Evolutionary conservation across 2,113 vertebrate genomes (phyloP), one percentile per base, ranked within the genome.

Genomic region (Hemiscyllium ocellatum): DNA sequence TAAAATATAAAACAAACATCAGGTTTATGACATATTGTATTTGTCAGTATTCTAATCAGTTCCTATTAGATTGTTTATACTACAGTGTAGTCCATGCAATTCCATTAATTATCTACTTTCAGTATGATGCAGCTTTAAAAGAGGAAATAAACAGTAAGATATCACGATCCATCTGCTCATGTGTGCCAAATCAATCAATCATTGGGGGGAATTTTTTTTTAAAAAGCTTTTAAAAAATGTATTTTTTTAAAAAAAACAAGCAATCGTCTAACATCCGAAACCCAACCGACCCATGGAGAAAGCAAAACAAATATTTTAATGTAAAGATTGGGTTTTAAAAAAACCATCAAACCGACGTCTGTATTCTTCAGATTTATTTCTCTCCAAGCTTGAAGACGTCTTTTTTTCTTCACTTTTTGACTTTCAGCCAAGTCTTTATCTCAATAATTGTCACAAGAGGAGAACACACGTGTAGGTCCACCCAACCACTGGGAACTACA

Each of bases 381-480:
- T 33, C 65, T 56, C 17, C 4, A 4, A 15, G 56, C 61, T 91
- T 7, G 15, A 89, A 89, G 24, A 29, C 56, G 26, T 15, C n/a
- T 91, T 90, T 56, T 89, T 87, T 47, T 50, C 24, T 87, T 87
- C 8, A 37, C 12, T 56, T 15, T 90, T 91, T 91, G 87, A 91
- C n/a, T 91, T 91, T n/a, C 56, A 91, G 87, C 87, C 87, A 91
- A 91, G 87, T 91, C 87, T 65, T 65, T 90, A 61, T 90, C 52
- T 65, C 87, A 90, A 33, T 65, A 90, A 90, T 61, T 90, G 61
- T 91, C 89, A 66, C 89, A 91, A 91, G 78, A 83, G 42, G 78
- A 83, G 42, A 42, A 42, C 20, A 19, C 89, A 93, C 89, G 89
- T 93, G 89, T 65, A 68, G 61, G n/a, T 66, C 61, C 61, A 93